Base-by-base conservation (phyloP, 2,797 vertebrate genomes). In the Lates japonicus region DNA sequence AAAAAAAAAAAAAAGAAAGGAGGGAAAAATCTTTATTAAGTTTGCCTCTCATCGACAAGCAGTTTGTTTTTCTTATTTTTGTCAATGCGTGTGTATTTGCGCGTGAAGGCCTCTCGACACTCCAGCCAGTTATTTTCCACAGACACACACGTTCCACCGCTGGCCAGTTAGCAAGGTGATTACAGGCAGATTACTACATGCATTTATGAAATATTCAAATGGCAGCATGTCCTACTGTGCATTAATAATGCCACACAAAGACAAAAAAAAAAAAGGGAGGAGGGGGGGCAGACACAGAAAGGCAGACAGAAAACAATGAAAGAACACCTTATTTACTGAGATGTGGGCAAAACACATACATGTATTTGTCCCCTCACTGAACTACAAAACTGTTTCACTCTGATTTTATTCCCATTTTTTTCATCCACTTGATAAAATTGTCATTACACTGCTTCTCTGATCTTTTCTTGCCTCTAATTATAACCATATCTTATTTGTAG, bases 141-240 rank as follows among this genome's bases (percentile, higher is more conserved):
- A n/a, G 22, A 8, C 64, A 71, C 81, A 14, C 49, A 76, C 74
- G 68, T 94, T 94, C 93, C 95, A 95, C 94, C 91, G 93, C 95
- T 95, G 95, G 96, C 95, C 96, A 96, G 97, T 97, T 97, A 98
- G 97, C 95, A 94, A 96, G 96, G 95, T 93, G 96, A 97, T 98
- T 97, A 98, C 96, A 97, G 96, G 95, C 96, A 96, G 97, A 98
- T 98, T 97, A 97, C 96, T 95, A 95, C 95, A 95, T 96, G 95
- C 96, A 62, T 90, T 96, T 97, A 97, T 97, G 96, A 98, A 97
- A 98, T 97, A 98, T 98, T 98, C 96, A 98, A 97, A 97, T 96
- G 96, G 79, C 93, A 95, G 96, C 95, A 95, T 96, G 96, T 97
- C 96, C 96, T 96, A 95, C 96, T 97, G 96, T 97, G 97, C 96